These are phyloP conservation scores for Clivina fossor DNA, from an alignment of 2,888 invertebrate species.

Conservation along the genomic window DNA sequence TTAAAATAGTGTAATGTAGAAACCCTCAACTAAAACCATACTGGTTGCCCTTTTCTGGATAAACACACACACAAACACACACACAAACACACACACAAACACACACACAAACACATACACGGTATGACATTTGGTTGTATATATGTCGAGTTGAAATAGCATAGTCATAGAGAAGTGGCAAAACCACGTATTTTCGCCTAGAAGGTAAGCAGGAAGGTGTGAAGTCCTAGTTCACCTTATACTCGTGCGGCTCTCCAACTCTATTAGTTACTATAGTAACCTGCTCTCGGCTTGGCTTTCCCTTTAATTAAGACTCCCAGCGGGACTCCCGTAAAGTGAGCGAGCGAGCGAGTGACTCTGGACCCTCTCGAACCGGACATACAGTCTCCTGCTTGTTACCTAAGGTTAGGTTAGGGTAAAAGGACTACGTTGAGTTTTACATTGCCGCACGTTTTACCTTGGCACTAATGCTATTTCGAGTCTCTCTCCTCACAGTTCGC, in stretches of 20 bases:
- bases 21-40: too few species aligned
- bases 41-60: too few species aligned
- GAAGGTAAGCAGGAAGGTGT: constrained; percentile 23
- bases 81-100: too few species aligned
- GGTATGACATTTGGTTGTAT: not conserved
- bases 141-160: too few species aligned
- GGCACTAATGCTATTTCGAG: constrained; percentile 28
- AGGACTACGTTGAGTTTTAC: not conserved
- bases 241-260: constrained; percentile 35
- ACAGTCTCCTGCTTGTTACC: too few species aligned
- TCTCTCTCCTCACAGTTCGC: too few species aligned
- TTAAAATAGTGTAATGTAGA: too few species aligned
- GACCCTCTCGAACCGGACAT: constrained; percentile 25
- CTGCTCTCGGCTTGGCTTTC: constrained; percentile 37
- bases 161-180: too few species aligned
- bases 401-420: not conserved
- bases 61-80: too few species aligned
- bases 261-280: constrained; percentile 47
- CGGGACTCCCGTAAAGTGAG: constrained; percentile 36
- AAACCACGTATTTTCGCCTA: too few species aligned
- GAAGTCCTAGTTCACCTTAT: constrained; percentile 40
- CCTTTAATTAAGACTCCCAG: constrained; percentile 47
- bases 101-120: too few species aligned
- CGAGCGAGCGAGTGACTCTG: constrained; percentile 21
- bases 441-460: not conserved